A percentile compares a stretch with the other conserved stretches of the same genome.
Evolutionary conservation across 2,113 vertebrate species (phyloP).

Genomic region (Edolisoma coerulescens): DNA sequence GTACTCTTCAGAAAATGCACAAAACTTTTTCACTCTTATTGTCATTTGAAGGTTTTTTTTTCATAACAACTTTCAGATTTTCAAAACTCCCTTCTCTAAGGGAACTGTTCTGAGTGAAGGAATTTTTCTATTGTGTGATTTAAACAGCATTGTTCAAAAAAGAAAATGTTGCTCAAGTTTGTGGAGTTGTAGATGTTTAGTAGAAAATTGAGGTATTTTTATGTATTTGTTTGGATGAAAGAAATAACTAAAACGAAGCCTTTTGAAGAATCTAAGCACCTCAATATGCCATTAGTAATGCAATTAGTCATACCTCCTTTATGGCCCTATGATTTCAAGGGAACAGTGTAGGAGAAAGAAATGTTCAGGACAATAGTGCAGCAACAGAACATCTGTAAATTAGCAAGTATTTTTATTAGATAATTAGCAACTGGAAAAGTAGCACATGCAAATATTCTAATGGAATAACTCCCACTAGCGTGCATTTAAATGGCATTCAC

Average conservation of each 20-base stretch:
- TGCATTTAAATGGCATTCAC: slow-evolving; percentile 7
- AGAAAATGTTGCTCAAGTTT: not conserved
- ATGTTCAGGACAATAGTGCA: not conserved
- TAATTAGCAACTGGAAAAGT: slow-evolving; percentile 14
- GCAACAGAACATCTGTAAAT: not conserved
- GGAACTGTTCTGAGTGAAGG: not conserved
- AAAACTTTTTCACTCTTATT: not conserved
- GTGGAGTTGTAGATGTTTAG: not conserved
- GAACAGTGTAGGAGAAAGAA: not conserved
- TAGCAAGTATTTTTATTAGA: not conserved
- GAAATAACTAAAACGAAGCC: not conserved
- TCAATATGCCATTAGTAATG: not conserved
- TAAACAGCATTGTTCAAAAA: not conserved
- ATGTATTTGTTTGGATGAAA: not conserved
- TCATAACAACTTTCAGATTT: not conserved
- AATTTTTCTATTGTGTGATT: not conserved
- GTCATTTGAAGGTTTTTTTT: not conserved
- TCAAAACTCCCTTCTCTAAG: not conserved
- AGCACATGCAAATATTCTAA: slow-evolving; percentile 16
- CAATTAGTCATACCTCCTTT: not conserved
- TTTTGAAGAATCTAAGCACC: not conserved
- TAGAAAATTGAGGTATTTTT: not conserved
- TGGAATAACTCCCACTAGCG: not conserved
- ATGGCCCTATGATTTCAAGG: not conserved
- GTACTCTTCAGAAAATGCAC: not conserved